Conservation (phyloP, 2,888 invertebrate genomes). For the Leptinotarsa haldemani region DNA sequence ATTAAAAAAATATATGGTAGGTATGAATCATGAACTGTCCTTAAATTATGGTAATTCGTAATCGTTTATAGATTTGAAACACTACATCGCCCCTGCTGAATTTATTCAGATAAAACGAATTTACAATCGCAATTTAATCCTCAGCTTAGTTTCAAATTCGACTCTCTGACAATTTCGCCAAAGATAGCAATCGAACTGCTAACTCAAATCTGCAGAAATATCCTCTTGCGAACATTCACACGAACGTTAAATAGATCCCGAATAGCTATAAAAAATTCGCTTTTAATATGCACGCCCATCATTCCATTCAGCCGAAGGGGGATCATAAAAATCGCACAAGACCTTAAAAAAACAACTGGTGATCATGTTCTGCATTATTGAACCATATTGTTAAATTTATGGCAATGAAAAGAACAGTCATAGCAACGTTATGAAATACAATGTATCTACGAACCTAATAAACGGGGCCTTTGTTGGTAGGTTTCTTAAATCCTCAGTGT, state of each 20-base stretch:
- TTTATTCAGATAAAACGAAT: no score
- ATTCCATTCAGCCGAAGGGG: constrained; percentile 31
- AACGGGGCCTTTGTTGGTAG: constrained; percentile 41
- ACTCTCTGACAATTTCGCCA: no score
- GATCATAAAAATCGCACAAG: constrained; percentile 40
- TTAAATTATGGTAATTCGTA: no score
- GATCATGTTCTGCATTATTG: constrained; percentile 47
- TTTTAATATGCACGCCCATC: constrained; percentile 46
- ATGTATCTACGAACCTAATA: constrained; percentile 45
- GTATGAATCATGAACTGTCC: no score
- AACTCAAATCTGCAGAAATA: constrained; percentile 2
- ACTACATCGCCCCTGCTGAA: no score
- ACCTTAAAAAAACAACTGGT: constrained; percentile 50
- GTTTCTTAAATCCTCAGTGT: constrained; percentile 48
- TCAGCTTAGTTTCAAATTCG: not conserved
- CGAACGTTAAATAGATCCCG: constrained; percentile 34
- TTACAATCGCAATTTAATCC: no score
- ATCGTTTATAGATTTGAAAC: no score
- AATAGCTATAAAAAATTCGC: constrained; percentile 36
- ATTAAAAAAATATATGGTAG: no score
- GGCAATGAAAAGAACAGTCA: constrained; percentile 48
- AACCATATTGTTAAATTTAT: constrained; percentile 47
- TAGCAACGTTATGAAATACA: constrained; percentile 36
- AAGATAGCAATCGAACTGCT: not conserved
- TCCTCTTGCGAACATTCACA: constrained; percentile 32